Percentiles rank a stretch among this genome's conserved stretches.
Conservation (phyloP, 2,797 vertebrate species). For the Enteromius argenteus region DNA sequence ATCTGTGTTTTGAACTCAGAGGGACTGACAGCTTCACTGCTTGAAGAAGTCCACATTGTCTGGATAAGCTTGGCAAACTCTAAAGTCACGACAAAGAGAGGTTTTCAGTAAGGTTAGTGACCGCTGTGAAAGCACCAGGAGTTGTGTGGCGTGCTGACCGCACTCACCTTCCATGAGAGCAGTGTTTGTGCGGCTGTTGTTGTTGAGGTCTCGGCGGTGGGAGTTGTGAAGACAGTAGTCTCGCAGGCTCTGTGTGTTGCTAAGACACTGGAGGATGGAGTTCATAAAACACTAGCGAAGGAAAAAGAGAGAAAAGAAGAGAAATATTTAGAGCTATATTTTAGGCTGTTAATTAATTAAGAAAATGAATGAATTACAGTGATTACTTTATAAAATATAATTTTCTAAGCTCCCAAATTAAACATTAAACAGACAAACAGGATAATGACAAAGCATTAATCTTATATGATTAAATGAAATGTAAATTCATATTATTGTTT, state of each 20-base stretch:
- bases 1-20: conserved; percentile 99
- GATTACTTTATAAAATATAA: neutral
- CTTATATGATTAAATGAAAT: neutral
- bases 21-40: conserved; percentile 92
- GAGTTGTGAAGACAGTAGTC: conserved; percentile 97
- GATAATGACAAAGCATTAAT: neutral
- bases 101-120: conserved; percentile 10
- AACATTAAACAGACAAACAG: neutral
- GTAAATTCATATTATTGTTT: neutral
- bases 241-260: conserved; percentile 92
- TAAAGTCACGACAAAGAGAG: conserved; percentile 58
- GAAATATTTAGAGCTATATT: neutral
- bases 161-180: conserved; percentile 93
- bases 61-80: conserved; percentile 98
- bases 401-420: neutral
- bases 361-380: neutral
- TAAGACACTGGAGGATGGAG: conserved; percentile 99
- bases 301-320: neutral
- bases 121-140: neutral
- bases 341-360: neutral
- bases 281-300: conserved; percentile 96
- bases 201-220: conserved; percentile 93
- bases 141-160: neutral
- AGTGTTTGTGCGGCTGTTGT: conserved; percentile 89
- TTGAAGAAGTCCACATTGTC: conserved; percentile 91